Base-by-base conservation (phyloP, 1,140 invertebrate genomes). In the Drosophila arawakana region DNA sequence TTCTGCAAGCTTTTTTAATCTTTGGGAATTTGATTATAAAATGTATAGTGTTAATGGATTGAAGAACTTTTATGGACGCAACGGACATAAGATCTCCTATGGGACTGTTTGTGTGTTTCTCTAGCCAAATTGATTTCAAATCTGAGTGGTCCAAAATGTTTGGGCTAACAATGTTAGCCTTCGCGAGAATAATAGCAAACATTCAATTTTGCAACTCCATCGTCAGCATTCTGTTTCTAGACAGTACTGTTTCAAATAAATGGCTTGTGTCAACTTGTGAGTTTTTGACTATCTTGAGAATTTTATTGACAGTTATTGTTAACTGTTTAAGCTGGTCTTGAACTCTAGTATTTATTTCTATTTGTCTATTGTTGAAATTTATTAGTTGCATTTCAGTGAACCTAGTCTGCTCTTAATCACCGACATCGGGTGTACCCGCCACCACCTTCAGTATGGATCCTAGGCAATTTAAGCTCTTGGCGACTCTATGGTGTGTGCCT, bases 71-170 rank as follows among this genome's bases (percentile, higher is more conserved):
- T 8, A 72, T 25, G 25, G 46, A 66, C 37, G 58, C 7, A 1
- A 60, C 59, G 37, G 62, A 57, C 49, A 76, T n/a, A 57, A 76
- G 52, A 13, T 77, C 70, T 9, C 46, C 30, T 54, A 73, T 68
- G 15, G 59, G 69, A 10, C 46, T 73, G 11, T 59, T 35, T 10
- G 70, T 73, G 69, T 70, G 55, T 9, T 73, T 44, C 46, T 69
- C 63, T 41, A 68, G 47, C 70, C 70, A 69, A 74, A 78, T 30
- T 34, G 60, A 50, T 13, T 74, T 57, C 1, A 78, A 37, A 34
- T 73, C 46, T 52, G 46, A 2, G 11, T 73, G 70, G 7, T 72
- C 68, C 13, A 77, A 35, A 47, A 77, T 68, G 35, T 61, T 67
- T 11, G 63, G 69, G 34, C 44, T 73, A 8, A 77, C 58, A 30